Conservation (phyloP, 1,140 invertebrate genomes). For the Drosophila equinoxialis region DNA sequence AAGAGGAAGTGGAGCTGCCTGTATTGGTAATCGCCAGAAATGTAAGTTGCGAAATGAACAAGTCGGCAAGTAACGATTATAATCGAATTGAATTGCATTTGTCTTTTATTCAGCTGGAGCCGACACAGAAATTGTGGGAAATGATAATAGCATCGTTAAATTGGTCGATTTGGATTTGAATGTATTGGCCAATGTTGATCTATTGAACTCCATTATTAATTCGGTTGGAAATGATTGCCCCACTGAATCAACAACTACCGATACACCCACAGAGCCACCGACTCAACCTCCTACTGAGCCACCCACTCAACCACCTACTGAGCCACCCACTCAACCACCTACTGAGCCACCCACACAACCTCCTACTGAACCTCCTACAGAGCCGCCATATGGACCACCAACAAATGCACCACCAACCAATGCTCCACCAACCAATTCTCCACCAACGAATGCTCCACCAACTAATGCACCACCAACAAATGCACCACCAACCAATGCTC, state of each 20-base stretch:
- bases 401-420: slow-evolving; percentile 4
- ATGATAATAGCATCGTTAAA: slow-evolving; percentile 40
- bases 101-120: slow-evolving; percentile 27
- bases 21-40: slow-evolving; percentile 28
- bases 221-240: slow-evolving; percentile 46
- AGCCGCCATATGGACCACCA: slow-evolving; percentile 29
- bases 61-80: background rate
- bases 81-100: background rate
- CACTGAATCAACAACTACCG: slow-evolving; percentile 22
- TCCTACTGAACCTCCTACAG: slow-evolving; percentile 13
- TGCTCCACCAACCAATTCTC: slow-evolving; percentile 24
- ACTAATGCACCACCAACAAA: slow-evolving; percentile 22
- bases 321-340: slow-evolving; percentile 18
- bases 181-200: slow-evolving; percentile 30
- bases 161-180: slow-evolving; percentile 50
- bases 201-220: slow-evolving; percentile 40
- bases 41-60: slow-evolving; percentile 19
- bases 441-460: slow-evolving; percentile 28
- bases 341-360: slow-evolving; percentile 26
- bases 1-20: slow-evolving; percentile 39
- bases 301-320: slow-evolving; percentile 20
- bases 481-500: background rate
- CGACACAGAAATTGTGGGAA: slow-evolving; percentile 37
- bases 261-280: background rate
- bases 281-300: background rate